phyloP scores from a whole-genome alignment of 2,797 vertebrate species.

The Harpagifer antarcticus region DNA sequence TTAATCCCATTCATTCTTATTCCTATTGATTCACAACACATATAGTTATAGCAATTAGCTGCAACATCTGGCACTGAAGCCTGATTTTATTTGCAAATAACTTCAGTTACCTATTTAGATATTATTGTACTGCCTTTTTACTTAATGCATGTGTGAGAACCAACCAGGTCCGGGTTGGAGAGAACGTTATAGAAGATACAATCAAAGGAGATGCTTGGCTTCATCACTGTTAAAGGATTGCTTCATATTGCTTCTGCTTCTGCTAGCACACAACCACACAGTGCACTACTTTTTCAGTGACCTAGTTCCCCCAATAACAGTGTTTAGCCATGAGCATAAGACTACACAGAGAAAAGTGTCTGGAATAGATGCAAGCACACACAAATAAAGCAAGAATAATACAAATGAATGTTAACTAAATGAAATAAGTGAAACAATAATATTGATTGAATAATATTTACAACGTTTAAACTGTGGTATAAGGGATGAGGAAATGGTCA shows the following conservation, averaged over 20 bases:
- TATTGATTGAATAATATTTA: neutral
- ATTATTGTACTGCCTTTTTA: neutral
- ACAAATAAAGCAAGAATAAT: neutral
- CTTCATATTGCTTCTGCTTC: constrained; percentile 32
- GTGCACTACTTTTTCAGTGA: constrained; percentile 71
- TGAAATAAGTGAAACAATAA: neutral
- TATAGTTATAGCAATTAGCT: neutral
- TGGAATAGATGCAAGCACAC: constrained; percentile 11
- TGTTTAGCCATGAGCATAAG: constrained; percentile 24
- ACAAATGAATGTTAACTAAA: neutral
- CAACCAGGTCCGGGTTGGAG: too few species aligned
- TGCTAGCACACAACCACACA: constrained; percentile 33
- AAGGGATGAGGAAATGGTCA: neutral
- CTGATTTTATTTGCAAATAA: neutral
- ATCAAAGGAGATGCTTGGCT: constrained; percentile 9
- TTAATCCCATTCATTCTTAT: neutral
- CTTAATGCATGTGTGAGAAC: neutral
- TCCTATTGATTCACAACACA: neutral
- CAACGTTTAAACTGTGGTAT: constrained; percentile 3
- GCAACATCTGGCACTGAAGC: neutral
- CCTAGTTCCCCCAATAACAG: constrained; percentile 71
- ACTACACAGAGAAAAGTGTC: constrained; percentile 8
- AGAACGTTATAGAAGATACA: neutral
- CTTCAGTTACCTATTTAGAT: neutral
- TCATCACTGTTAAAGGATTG: constrained; percentile 29